These are phyloP conservation scores for Tragelaphus buxtoni DNA, from an alignment of 2,113 vertebrate genomes.

Conservation along the genomic window DNA sequence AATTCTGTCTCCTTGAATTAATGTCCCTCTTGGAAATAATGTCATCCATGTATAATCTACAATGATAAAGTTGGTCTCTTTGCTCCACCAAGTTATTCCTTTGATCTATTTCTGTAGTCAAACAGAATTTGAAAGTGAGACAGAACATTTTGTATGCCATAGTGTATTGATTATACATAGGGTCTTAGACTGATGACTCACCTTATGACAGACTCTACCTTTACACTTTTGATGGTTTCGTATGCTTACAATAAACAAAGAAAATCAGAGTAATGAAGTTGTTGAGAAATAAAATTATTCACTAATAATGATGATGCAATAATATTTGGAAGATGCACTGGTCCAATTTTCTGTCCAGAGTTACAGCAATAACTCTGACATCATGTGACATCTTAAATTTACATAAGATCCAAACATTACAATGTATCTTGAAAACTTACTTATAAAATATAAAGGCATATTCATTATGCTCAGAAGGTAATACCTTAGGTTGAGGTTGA, in stretches of 20 bases:
- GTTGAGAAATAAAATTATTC: background rate
- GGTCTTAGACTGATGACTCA: background rate
- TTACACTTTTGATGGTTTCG: background rate
- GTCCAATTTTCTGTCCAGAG: background rate
- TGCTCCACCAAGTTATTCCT: background rate
- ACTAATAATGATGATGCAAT: background rate
- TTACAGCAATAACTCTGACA: background rate
- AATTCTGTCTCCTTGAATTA: background rate
- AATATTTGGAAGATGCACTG: background rate
- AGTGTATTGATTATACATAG: background rate
- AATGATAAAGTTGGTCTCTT: background rate
- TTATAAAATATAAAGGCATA: background rate
- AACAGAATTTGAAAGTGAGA: background rate
- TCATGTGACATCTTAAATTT: background rate
- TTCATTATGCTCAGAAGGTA: background rate
- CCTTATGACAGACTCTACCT: background rate
- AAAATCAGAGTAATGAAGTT: background rate
- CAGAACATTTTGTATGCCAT: background rate
- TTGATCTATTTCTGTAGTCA: conserved; percentile 3
- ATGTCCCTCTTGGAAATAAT: background rate
- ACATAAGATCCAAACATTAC: background rate
- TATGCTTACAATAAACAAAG: background rate
- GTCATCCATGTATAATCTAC: background rate
- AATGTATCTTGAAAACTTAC: background rate
- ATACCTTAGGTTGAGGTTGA: background rate